Conservation (phyloP, 2,888 invertebrate genomes). For the Platycnemis pennipes region DNA sequence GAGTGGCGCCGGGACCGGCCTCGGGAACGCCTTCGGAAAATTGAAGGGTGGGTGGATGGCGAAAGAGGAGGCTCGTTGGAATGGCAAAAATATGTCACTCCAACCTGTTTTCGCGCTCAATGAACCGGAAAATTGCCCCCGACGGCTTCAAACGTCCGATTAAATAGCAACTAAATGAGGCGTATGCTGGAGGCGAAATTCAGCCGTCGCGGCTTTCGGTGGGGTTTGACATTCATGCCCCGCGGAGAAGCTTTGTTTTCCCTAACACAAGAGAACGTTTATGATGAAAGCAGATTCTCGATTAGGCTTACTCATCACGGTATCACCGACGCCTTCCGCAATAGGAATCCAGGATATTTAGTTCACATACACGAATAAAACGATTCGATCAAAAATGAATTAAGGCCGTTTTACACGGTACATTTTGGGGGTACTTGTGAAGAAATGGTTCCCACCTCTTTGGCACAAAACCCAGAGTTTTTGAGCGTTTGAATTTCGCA, state of each 20-base stretch:
- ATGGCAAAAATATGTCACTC: not conserved
- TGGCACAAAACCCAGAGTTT: no score
- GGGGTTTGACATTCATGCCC: not conserved
- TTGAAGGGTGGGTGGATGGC: not conserved
- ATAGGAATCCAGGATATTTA: not conserved
- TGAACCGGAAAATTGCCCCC: slow-evolving; percentile 22
- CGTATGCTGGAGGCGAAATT: not conserved
- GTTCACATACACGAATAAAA: no score
- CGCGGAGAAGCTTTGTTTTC: not conserved
- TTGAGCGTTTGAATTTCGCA: no score
- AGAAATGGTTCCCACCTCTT: no score
- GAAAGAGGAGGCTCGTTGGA: not conserved
- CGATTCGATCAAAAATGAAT: no score
- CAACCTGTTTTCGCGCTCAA: not conserved
- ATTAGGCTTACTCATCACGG: not conserved
- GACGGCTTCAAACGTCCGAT: not conserved
- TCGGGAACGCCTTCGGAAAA: not conserved
- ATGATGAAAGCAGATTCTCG: not conserved
- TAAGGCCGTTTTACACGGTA: no score
- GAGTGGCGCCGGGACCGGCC: not conserved
- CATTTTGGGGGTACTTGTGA: no score
- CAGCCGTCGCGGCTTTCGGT: not conserved
- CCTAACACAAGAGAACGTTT: not conserved
- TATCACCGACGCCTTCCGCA: not conserved
- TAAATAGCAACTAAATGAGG: not conserved